phyloP scores from a whole-genome alignment of 1,140 invertebrate genomes.

The Pseudomyrmex cubaensis region DNA sequence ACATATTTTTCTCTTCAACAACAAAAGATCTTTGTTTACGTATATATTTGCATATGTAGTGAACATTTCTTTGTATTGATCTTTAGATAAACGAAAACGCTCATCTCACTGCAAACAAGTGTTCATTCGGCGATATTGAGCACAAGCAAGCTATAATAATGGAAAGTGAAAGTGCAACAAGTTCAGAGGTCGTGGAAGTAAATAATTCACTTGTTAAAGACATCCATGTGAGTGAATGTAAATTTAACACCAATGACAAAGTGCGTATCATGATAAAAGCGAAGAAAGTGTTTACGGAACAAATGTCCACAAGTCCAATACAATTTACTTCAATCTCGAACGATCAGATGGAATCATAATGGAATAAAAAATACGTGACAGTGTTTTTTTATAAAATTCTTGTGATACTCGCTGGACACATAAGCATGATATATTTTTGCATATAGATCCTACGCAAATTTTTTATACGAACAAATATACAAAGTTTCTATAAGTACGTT shows the following conservation, averaged over 20 bases:
- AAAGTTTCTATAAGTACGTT: no score
- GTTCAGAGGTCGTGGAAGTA: conserved; percentile 59
- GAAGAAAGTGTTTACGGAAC: neutral
- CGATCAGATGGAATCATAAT: no score
- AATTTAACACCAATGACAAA: conserved; percentile 76
- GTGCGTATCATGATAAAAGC: conserved; percentile 76
- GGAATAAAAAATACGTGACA: no score
- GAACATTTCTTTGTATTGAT: conserved; percentile 13
- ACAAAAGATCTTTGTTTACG: neutral
- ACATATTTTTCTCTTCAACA: neutral
- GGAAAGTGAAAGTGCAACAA: conserved; percentile 76
- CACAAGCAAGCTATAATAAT: conserved; percentile 81
- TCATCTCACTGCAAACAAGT: conserved; percentile 73
- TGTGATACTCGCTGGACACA: no score
- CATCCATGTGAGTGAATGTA: conserved; percentile 77
- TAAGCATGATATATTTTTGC: no score
- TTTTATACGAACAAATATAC: no score
- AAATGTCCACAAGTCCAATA: no score
- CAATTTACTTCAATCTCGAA: no score
- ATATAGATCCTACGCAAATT: no score
- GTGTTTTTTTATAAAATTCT: no score
- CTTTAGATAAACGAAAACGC: conserved; percentile 73
- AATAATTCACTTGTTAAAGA: conserved; percentile 73
- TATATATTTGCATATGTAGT: neutral
- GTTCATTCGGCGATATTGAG: conserved; percentile 74